Conservation (phyloP, 2,113 vertebrate genomes). For the Aythya baeri region DNA sequence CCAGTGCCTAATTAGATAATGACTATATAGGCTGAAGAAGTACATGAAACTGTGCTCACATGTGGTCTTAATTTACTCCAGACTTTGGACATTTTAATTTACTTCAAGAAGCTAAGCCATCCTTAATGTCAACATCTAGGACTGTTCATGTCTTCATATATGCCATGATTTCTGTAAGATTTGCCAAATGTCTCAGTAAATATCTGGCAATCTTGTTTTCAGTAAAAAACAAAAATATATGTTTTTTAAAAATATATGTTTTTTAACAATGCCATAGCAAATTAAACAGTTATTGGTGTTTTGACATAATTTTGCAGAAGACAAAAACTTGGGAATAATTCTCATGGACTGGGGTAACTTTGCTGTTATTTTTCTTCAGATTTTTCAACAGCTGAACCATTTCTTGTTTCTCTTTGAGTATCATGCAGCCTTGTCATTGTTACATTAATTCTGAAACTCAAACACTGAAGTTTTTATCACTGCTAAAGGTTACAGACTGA, state of each 20-base stretch:
- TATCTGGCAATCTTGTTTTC: not conserved
- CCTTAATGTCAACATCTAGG: not conserved
- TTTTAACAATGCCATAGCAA: not conserved
- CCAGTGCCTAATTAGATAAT: not conserved
- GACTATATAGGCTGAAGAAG: not conserved
- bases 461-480: not conserved
- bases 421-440: not conserved
- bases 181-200: not conserved
- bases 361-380: not conserved
- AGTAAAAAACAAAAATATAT: no score
- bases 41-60: not conserved
- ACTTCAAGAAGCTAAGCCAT: not conserved
- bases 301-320: not conserved
- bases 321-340: not conserved
- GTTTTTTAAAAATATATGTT: not conserved
- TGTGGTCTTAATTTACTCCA: not conserved
- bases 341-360: not conserved
- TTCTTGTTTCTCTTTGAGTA: slow-evolving; percentile 9
- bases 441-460: not conserved
- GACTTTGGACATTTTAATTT: not conserved
- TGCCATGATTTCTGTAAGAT: not conserved
- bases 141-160: not conserved
- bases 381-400: slow-evolving; percentile 10
- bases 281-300: not conserved
- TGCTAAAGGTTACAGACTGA: not conserved